These are phyloP conservation scores for Oryzias dopingdopingensis DNA, from an alignment of 2,797 vertebrate genomes.

Conservation along the genomic window DNA sequence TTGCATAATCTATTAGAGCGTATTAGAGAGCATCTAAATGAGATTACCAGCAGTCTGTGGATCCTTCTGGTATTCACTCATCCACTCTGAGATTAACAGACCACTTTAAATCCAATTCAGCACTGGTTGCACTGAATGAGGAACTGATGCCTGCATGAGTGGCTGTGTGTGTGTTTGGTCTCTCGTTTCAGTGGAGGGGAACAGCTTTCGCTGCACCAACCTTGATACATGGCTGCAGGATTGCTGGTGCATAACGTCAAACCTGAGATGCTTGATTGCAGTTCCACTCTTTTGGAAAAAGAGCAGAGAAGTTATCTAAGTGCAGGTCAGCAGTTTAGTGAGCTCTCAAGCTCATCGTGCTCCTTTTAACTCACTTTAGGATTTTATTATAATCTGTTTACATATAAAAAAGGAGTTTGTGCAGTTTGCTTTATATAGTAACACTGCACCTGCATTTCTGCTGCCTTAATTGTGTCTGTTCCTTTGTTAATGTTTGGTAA, in stretches of 20 bases:
- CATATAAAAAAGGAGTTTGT: background rate
- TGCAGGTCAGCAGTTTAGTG: constrained; percentile 18
- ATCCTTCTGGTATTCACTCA: constrained; percentile 30
- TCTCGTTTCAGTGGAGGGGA: constrained; percentile 16
- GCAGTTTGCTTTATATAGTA: too few relatives aligned
- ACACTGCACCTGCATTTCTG: constrained; percentile 10
- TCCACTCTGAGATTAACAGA: constrained; percentile 26
- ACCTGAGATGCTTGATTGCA: constrained; percentile 27
- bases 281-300: constrained; percentile 2
- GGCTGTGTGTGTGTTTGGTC: background rate
- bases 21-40: constrained; percentile 49
- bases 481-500: constrained; percentile 19
- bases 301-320: constrained; percentile 4
- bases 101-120: constrained; percentile 23
- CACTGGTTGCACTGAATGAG: constrained; percentile 3
- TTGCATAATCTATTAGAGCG: constrained; percentile 17
- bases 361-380: constrained; percentile 14
- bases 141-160: constrained; percentile 1
- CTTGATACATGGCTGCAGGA: constrained; percentile 20
- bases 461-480: background rate
- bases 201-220: constrained; percentile 12
- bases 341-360: constrained; percentile 22
- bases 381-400: constrained; percentile 35
- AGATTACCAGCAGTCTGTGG: constrained; percentile 46
- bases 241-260: constrained; percentile 11